Conservation (phyloP, 1,140 invertebrate species). For the Eciton burchellii region DNA sequence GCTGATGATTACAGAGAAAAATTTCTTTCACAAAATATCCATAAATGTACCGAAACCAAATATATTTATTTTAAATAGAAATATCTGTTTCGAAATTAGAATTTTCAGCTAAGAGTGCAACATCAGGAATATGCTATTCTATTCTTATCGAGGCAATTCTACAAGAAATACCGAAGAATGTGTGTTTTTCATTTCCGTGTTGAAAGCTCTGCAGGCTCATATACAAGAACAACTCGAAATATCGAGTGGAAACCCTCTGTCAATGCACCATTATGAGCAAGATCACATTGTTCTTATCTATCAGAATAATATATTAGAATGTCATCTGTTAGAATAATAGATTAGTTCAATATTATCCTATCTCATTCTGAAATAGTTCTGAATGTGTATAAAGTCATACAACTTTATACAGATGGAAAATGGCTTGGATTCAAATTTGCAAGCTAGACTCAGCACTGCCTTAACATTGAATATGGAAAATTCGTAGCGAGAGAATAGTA, state of each 20-base stretch:
- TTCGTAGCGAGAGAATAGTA: slow-evolving; percentile 96
- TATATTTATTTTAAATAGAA: slow-evolving; percentile 99
- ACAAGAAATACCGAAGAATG: slow-evolving; percentile 96
- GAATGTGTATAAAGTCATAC: slow-evolving; percentile 98
- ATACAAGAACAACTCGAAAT: slow-evolving; percentile 93
- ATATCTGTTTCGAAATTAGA: slow-evolving; percentile 98
- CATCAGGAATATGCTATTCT: slow-evolving; percentile 97
- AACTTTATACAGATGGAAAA: slow-evolving; percentile 97
- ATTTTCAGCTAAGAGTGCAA: slow-evolving; percentile 97
- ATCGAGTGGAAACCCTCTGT: slow-evolving; percentile 99
- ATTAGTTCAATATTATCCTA: slow-evolving; percentile 97
- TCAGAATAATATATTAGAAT: too few species aligned
- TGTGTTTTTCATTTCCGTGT: slow-evolving; percentile 99
- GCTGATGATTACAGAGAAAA: slow-evolving; percentile 98
- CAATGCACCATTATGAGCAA: too few species aligned
- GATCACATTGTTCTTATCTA: too few species aligned
- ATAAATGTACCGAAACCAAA: slow-evolving; percentile 98
- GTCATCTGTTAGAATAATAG: slow-evolving; percentile 95
- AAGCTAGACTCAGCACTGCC: slow-evolving; percentile 94
- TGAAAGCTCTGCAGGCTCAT: slow-evolving; percentile 96
- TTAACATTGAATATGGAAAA: slow-evolving; percentile 95
- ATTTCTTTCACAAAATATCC: slow-evolving; percentile 99
- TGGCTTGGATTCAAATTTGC: slow-evolving; percentile 94
- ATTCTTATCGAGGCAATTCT: slow-evolving; percentile 97
- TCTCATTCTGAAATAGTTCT: slow-evolving; percentile 97